Conservation (phyloP, 2,113 vertebrate species). For the Semnornis frantzii region DNA sequence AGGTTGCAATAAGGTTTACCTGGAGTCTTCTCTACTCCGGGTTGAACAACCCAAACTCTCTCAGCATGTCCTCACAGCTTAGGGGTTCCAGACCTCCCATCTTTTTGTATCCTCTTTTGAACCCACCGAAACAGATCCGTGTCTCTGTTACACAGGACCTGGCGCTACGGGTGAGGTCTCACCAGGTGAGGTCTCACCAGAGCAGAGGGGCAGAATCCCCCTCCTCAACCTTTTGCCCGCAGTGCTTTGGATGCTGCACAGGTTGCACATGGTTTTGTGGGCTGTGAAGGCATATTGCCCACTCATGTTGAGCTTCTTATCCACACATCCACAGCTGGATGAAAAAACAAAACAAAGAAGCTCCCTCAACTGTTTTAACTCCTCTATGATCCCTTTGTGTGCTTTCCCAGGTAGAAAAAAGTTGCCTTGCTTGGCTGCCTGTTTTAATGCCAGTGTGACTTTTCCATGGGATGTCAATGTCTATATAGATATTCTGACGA, state of each 20-base stretch:
- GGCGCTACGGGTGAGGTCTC: not conserved
- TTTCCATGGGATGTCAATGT: not conserved
- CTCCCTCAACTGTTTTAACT: not conserved
- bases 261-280: not conserved
- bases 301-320: not conserved
- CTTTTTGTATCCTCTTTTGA: too few species aligned
- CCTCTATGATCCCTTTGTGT: not conserved
- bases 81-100: not conserved
- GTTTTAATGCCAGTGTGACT: not conserved
- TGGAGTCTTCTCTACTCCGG: not conserved
- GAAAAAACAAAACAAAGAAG: not conserved
- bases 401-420: not conserved
- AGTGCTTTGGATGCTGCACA: not conserved
- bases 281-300: not conserved
- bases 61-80: not conserved
- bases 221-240: not conserved
- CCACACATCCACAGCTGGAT: not conserved
- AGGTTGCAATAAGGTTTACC: not conserved
- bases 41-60: not conserved
- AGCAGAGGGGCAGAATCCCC: not conserved
- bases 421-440: not conserved
- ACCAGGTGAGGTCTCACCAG: not conserved
- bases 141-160: not conserved
- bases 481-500: accelerated
- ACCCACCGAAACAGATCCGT: not conserved